Evolutionary conservation across 2,113 vertebrate genomes (phyloP), one percentile per base, ranked within the genome.

Genomic region (Rhinichthys klamathensis): DNA sequence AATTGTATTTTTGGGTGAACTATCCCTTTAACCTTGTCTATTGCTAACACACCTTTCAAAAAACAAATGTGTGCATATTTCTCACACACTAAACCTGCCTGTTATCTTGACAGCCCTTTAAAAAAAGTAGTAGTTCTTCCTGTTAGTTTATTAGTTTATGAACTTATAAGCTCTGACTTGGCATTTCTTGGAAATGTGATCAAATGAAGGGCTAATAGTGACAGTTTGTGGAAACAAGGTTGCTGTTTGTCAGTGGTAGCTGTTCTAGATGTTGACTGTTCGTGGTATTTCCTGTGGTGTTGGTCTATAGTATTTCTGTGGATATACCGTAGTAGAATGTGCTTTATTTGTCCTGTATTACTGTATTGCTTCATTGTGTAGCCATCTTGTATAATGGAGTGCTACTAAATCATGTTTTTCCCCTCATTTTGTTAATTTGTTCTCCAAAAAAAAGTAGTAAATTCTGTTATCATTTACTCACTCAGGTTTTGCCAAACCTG

Each of bases 151-250:
- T 70, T 21, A 10, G 32, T 41, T 72, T 41, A 23, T 67, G 30
- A 65, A 18, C 30, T 44, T 41, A 3, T 7, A 56, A 1, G 6
- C 8, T 56, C 18, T 5, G 21, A 12, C 32, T 41, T 23, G 18
- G 18, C 32, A 38, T 38, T 70, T 70, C 32, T 70, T 10, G 5
- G 16, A 70, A 70, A 70, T 23, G 21, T 23, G 18, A 41, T 41
- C 15, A 25, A 77, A 23, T 35, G 9, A 58, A 58, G 9, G 51
- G 41, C 46, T 60, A 73, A 87, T 49, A 6, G 80, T 38, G 6
- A 23, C 60, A 84, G 88, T 92, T 89, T 93, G 90, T 94, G 91
- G 93, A 95, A 94, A 93, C 93, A 92, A 93, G 92, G 86, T 87
- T 88, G 41, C 82, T 89, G 78, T 88, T 67, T 90, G 91, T 92